Evolutionary conservation across 2,113 vertebrate species (phyloP), one percentile per base, ranked within the genome.

Genomic region (Diglossa brunneiventris): DNA sequence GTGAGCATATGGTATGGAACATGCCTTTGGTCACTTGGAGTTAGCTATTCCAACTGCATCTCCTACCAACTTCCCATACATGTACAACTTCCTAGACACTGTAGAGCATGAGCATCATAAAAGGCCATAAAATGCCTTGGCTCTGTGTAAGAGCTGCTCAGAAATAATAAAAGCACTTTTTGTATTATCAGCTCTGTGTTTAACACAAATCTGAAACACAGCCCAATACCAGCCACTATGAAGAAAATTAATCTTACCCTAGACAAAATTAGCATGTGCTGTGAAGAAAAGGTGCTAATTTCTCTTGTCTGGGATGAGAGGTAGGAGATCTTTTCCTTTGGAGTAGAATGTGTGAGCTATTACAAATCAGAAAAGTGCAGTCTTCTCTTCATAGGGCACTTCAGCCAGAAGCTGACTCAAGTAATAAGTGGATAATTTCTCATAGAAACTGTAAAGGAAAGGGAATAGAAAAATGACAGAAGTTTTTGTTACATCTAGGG

Each of bases 61-160:
- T 46, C 24, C 13, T 47, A n/a, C 6, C 39, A 61, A 0, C 6
- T 46, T 83, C 11, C 11, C 1, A 3, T 7, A 6, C 11, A 35
- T 2, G 11, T 17, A 6, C 18, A 39, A 35, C 4, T 68, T 75
- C 20, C 39, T 30, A 22, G 5, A 5, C 13, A 75, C 0, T 1
- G 17, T 30, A 14, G 11, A 27, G 17, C 11, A 61, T 31, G 39
- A 83, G 15, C 21, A 35, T 6, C 11, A 19, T 26, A 41, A 46
- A 46, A 53, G 13, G 3, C 33, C 16, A 14, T 30, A 67, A 68
- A 46, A n/a, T 4, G 1, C 37, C 15, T 67, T 67, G 10, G 7
- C 4, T 82, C 24, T 46, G 15, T 68, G 24, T 24, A 53, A 82
- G 28, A 44, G 9, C 28, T 75, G 6, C 15, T 68, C 20, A 46